These are phyloP conservation scores for Montipora sp. DNA, from an alignment of 64 coral and sea anemone species.

Conservation along the genomic window DNA sequence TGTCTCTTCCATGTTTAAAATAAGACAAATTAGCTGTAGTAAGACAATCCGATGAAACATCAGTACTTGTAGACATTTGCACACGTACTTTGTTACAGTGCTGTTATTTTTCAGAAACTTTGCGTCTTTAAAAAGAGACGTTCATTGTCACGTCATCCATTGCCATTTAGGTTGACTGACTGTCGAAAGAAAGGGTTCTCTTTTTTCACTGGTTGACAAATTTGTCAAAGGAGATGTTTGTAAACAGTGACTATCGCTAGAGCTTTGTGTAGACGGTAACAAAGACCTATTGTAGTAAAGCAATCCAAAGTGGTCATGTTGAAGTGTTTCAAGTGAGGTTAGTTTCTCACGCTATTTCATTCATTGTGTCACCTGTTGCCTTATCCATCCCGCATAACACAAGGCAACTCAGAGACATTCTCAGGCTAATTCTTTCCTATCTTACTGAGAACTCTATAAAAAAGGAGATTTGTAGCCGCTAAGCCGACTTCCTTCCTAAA, in stretches of 20 bases:
- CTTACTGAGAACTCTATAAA: not conserved
- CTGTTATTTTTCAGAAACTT: not conserved
- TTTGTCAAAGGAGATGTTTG: no score
- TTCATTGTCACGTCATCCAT: no score
- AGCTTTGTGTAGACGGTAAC: no score
- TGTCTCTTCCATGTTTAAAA: not conserved
- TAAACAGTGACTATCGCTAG: no score
- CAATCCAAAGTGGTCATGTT: not conserved
- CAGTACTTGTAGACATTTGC: not conserved
- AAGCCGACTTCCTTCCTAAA: not conserved
- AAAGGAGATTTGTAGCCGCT: not conserved
- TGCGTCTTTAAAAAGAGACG: no score
- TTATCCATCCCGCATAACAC: not conserved
- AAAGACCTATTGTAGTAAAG: no score
- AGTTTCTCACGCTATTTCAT: constrained; percentile 10
- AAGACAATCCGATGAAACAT: not conserved
- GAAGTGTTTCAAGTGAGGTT: not conserved
- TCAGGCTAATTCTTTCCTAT: not conserved
- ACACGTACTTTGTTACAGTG: not conserved
- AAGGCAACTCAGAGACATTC: not conserved
- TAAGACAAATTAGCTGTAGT: not conserved
- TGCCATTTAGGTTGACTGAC: no score
- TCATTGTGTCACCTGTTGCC: not conserved
- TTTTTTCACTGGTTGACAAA: no score
- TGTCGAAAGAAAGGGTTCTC: no score